These are phyloP conservation scores for Pollenia amentaria DNA, from an alignment of 2,888 invertebrate species.

Conservation along the genomic window DNA sequence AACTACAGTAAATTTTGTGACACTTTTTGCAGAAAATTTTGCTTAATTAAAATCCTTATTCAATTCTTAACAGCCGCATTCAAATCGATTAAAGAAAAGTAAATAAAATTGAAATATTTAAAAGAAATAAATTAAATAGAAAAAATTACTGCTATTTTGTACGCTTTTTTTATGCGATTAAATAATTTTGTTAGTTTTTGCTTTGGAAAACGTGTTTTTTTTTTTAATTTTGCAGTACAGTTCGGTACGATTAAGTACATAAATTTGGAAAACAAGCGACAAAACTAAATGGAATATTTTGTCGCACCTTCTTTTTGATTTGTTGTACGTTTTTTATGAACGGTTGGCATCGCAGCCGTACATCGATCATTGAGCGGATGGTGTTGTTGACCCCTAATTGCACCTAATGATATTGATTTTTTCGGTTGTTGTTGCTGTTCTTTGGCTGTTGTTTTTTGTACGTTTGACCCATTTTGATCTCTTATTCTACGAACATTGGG, in stretches of 20 bases:
- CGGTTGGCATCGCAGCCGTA: conserved; percentile 85
- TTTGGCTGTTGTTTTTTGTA: conserved; percentile 93
- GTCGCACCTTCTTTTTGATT: conserved; percentile 85
- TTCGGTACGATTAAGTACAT: conserved; percentile 24
- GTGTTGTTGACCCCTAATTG: conserved; percentile 86
- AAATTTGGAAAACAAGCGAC: conserved; percentile 80
- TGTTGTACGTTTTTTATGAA: conserved; percentile 89
- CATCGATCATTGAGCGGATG: conserved; percentile 82
- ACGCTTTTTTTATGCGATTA: conserved; percentile 52
- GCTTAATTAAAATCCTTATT: conserved; percentile 50
- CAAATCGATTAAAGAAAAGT: conserved; percentile 24
- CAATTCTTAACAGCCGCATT: conserved; percentile 58
- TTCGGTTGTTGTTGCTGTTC: conserved; percentile 85
- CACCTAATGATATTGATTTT: conserved; percentile 94
- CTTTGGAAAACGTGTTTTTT: conserved; percentile 72
- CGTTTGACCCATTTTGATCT: conserved; percentile 85
- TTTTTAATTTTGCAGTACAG: conserved; percentile 32
- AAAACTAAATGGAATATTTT: conserved; percentile 78
- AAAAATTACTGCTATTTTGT: conserved; percentile 61
- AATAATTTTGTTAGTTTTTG: conserved; percentile 57
- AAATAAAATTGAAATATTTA: conserved; percentile 24
- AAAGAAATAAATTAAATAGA: conserved; percentile 29
- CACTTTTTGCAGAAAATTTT: conserved; percentile 31
- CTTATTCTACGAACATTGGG: conserved; percentile 86
- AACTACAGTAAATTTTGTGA: conserved; percentile 34